Base-by-base conservation (phyloP, 1,140 invertebrate genomes). In the Protaetia brevitarsis region DNA sequence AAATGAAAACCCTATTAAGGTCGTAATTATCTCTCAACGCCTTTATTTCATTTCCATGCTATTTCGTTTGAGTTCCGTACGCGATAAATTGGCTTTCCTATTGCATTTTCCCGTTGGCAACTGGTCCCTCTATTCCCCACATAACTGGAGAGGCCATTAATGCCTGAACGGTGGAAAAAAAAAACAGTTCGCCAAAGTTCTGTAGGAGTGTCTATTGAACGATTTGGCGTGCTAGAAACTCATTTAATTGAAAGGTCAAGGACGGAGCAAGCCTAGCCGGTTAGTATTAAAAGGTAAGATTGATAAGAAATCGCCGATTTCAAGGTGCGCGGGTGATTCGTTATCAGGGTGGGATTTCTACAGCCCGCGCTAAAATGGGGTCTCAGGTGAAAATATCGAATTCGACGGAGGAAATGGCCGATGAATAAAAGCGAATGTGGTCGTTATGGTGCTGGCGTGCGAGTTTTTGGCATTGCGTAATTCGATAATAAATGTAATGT, bases 171-270 rank as follows among this genome's bases (percentile, higher is more conserved):
- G 13, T 23, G 26, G 26, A 51, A 5, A 51, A 51, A 10, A 21
- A 23, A 8, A 51, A 23, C 26, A 51, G 41, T n/a, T n/a, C n/a
- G n/a, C n/a, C n/a, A n/a, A n/a, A n/a, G n/a, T n/a, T n/a, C n/a
- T n/a, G n/a, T n/a, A n/a, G 41, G 41, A 19, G 41, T 23, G 41
- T 23, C 13, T 19, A 23, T 23, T 6, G 41, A 51, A 51, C 19
- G 26, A 23, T 10, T 19, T 51, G 3, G 41, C 41, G 41, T 51
- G 41, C 26, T 51, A 26, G 13, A 51, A 51, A 19, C 19, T 10
- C 41, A 23, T 51, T 51, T 51, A 21, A 51, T 37, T 19, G 41
- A 51, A 51, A 51, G 41, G 41, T 19, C 41, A 51, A 19, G 41
- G 41, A 51, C 41, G 11, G n/a, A n/a, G n/a, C n/a, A 51, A 23